Conservation (phyloP, 2,113 vertebrate species). For the Origma solitaria region DNA sequence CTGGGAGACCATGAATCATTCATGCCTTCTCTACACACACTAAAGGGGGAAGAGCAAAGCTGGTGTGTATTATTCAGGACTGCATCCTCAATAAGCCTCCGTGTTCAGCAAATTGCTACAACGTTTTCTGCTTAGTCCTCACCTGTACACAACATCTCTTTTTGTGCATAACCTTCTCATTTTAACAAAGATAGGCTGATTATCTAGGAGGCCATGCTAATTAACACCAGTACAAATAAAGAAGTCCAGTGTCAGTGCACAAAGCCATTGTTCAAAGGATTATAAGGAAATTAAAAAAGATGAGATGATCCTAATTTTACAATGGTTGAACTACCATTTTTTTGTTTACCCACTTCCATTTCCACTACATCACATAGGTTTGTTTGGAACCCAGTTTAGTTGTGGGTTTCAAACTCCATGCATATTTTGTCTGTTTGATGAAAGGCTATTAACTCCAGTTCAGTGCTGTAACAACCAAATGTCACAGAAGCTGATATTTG, state of each 20-base stretch:
- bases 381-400: neutral
- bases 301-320: neutral
- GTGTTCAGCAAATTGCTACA: conserved; percentile 86
- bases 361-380: neutral
- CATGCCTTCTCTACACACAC: conserved; percentile 86
- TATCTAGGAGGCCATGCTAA: conserved; percentile 57
- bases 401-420: neutral
- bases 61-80: conserved; percentile 83
- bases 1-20: conserved; percentile 94
- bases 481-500: neutral
- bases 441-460: neutral
- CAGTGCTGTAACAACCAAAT: neutral
- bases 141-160: conserved; percentile 75
- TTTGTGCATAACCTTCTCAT: conserved; percentile 51
- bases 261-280: neutral
- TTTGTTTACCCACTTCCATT: neutral
- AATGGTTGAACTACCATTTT: neutral
- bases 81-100: conserved; percentile 82
- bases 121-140: conserved; percentile 80
- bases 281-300: neutral
- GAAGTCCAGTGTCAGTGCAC: neutral
- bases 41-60: conserved; percentile 85
- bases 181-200: conserved; percentile 68
- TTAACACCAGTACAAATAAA: conserved; percentile 22
- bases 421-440: neutral